Base-by-base conservation (phyloP, 2,113 vertebrate genomes). In the Rana temporaria region DNA sequence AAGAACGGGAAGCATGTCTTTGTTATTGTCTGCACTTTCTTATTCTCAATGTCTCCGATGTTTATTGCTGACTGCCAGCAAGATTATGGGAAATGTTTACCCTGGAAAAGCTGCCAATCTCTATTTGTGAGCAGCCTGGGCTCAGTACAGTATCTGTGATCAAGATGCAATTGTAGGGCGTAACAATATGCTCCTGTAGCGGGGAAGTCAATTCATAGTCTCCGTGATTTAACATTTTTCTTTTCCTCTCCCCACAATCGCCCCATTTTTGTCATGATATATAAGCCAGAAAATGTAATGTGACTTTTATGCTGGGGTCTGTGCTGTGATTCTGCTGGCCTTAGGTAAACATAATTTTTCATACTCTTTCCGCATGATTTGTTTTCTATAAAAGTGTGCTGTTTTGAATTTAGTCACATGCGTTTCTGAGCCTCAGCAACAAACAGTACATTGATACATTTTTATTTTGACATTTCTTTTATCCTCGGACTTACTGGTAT, bases 71-170 rank as follows among this genome's bases (percentile, higher is more conserved):
- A 62, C 72, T 75, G 26, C 72, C 57, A 26, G 72, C 19, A 75
- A 75, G 56, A 75, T 75, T 75, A 62, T 57, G 60, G 72, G 56
- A 75, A 75, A 75, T 75, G 32, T 75, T 75, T 75, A 75, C 34
- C 24, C 72, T 60, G 57, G 72, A 32, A 60, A 60, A 42, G 24
- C 72, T 75, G 72, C 57, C 72, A 75, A 60, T 75, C 72, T 75
- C 72, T 62, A 75, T 75, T 75, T 75, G 72, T 57, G 72, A 75
- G 57, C 56, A 75, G 72, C 20, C 57, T 42, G 72, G 56, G 32
- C 55, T 34, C 9, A n/a, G 15, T 75, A 75, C 57, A 75, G 57
- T 75, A 62, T 75, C 17, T 57, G n/a, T 32, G 34, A 75, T 62
- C 72, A 62, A 62, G 56, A 75, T 75, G 30, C 34, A 62, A 75